Base-by-base conservation (phyloP, 2,113 vertebrate genomes). In the Tetrax tetrax region DNA sequence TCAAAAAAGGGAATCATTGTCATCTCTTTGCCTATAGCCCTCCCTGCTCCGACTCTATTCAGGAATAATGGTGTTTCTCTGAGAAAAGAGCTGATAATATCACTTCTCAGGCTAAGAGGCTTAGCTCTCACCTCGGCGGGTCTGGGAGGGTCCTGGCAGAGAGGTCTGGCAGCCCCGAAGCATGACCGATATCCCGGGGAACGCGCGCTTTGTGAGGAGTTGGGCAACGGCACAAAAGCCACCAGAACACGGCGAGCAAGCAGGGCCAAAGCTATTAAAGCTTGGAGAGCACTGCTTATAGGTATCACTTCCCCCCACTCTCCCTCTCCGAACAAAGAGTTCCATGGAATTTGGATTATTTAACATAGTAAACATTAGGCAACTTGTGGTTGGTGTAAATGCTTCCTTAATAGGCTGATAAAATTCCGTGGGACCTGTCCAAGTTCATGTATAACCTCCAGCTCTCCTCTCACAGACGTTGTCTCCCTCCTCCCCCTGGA, bases 41-140 rank as follows among this genome's bases (percentile, higher is more conserved):
- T 89, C 41, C 28, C 65, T 54, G 48, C 74, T 54, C 57, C 0
- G 5, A 45, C 69, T 72, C 87, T 74, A 48, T 94, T 95, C 74
- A 69, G 51, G 35, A 47, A 78, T 43, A 94, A 95, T 85, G 48
- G 37, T n/a, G 65, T 81, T 82, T 79, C 77, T 92, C 91, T 96
- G 93, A 93, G 87, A 94, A 93, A 59, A 83, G 74, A 85, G 77
- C 77, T 59, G 95, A 94, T 96, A 96, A 85, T 79, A 94, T 93
- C 94, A 87, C 50, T 96, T 91, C 90, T 91, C 93, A 94, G 87
- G 63, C 53, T 54, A 33, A 33, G 48, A 64, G 66, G 57, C n/a
- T 96, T 79, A 64, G 38, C 65, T 89, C 77, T 91, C 74, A 71
- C 77, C 74, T 93, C 3, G 0, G 41, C 2, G 2, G 64, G 83